Evolutionary conservation across 1,140 invertebrate species (phyloP), one percentile per base, ranked within the genome.

Genomic region (Venustaconcha ellipsiformis): DNA sequence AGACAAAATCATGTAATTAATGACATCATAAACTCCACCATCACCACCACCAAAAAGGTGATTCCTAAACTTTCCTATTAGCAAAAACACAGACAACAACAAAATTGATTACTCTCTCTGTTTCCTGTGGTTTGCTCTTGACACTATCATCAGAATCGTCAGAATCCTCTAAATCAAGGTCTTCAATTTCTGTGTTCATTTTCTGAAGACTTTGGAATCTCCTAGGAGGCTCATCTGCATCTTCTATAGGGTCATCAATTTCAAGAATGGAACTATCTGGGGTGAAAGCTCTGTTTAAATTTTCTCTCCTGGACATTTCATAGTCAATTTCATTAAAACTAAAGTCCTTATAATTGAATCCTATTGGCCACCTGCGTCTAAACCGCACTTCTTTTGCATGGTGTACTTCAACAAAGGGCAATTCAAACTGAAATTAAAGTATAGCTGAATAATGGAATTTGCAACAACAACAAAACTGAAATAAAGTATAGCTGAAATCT

Each of bases 381-480:
- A 88, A 86, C 62, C 82, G 78, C 0, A 88, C 82, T 71, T 89
- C 86, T 70, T 87, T 88, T 2, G 84, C 85, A 57, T 83, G 76
- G 57, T 81, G 67, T 1, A 79, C 68, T 67, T 88, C 86, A 23
- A 88, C 81, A 78, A 89, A 89, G 12, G 86, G 84, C 70, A 88
- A 86, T 67, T 84, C 84, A 83, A 87, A 84, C 87, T 89, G 80
- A 57, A 80, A 81, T 18, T 30, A 59, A 72, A 67, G 70, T 78
- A 74, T 63, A 2, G 23, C 23, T 62, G 23, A n/a, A 62, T 62
- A 14, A 14, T 8, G 14, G 18, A 62, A n/a, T 23, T 11, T 23
- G 23, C 13, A 62, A 62, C 59, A 18, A n/a, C 59, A 62, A 23
- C 23, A 12, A 62, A 62, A n/a, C 18, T 62, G 23, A 30, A 30